Evolutionary conservation across 1,140 invertebrate species (phyloP), one percentile per base, ranked within the genome.

Genomic region (Caenorhabditis briggsae): DNA sequence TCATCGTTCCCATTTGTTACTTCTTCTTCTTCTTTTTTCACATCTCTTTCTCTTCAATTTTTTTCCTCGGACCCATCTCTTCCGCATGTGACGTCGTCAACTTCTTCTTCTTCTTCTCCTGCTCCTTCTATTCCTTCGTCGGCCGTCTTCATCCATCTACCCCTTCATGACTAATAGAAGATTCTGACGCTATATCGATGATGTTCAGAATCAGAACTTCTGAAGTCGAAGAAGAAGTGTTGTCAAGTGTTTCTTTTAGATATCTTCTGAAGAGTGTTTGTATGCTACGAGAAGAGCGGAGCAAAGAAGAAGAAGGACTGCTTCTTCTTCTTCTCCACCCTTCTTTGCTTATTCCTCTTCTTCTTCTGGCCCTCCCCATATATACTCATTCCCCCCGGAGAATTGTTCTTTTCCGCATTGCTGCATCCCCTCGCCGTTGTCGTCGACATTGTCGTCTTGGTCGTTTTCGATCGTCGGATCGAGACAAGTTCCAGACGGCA

Each of bases 391-490:
- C 70, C 46, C 70, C 70, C 70, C 70, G 70, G 70, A 78, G 70
- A 78, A 78, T 78, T 78, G 70, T 78, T 78, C 70, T 50, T 78
- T 78, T 78, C 70, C 70, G 70, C 70, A 50, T 78, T 78, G 70
- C 70, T 78, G 70, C 70, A 53, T 78, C 70, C 70, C 33, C 33
- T 33, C 33, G 33, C 33, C 70, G 18, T 48, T 78, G 64, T 46
- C 64, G 64, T n/a, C 64, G 12, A n/a, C 64, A 14, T 70, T 46
- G 9, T 41, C 59, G 56, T 61, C 53, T 53, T 78, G 46, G 70
- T 78, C 70, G 46, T 50, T 50, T 78, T 46, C 5, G 70, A 78
- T 78, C 46, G 70, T 33, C 33, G 33, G 33, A 33, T 33, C 33
- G 33, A 33, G 33, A 78, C 43, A 78, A 78, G 70, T 78, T 78